phyloP scores from a whole-genome alignment of 2,113 vertebrate genomes.

The Plestiodon gilberti region DNA sequence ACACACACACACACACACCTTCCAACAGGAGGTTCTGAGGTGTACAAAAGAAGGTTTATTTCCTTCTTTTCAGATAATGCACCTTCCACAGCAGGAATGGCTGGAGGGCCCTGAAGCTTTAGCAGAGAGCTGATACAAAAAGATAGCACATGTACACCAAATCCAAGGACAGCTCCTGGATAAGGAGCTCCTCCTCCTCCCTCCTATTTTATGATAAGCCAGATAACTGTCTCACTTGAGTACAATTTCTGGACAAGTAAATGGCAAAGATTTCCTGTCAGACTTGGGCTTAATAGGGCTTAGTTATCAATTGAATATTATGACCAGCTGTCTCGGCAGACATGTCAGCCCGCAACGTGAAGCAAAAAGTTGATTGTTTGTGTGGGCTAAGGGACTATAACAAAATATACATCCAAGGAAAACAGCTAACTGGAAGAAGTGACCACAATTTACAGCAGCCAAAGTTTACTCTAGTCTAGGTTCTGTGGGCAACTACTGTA shows the following conservation, averaged over 20 bases:
- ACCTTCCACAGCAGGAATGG: slow-evolving; percentile 3
- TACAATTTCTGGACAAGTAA: background rate
- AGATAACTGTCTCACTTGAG: background rate
- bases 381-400: background rate
- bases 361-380: background rate
- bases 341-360: background rate
- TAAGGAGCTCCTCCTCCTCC: background rate
- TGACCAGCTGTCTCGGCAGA: slow-evolving; percentile 7
- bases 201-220: background rate
- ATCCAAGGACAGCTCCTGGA: background rate
- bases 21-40: background rate
- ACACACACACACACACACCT: no score
- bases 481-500: background rate
- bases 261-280: background rate
- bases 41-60: background rate
- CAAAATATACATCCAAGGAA: slow-evolving; percentile 29
- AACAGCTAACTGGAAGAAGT: slow-evolving; percentile 35
- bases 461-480: background rate
- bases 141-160: background rate
- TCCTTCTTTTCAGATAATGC: slow-evolving; percentile 16
- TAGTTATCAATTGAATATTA: slow-evolving; percentile 6
- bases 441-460: slow-evolving; percentile 21
- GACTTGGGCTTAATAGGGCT: background rate
- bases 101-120: background rate
- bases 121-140: background rate